These are phyloP conservation scores for Dolichomitus sp. DNA, from an alignment of 2,888 invertebrate species.

Conservation along the genomic window DNA sequence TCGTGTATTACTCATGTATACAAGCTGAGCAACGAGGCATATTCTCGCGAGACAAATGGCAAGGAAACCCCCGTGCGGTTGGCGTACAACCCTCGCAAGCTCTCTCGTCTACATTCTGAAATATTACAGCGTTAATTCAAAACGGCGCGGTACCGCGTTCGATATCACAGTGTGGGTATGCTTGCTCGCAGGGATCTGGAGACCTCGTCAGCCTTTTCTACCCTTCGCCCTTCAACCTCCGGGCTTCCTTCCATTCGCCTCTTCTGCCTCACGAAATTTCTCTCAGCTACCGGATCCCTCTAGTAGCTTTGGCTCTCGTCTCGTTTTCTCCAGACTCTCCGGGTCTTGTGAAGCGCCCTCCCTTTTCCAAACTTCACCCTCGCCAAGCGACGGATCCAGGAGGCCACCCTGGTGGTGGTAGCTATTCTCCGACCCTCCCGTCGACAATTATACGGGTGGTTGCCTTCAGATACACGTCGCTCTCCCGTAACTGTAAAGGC, in stretches of 20 bases:
- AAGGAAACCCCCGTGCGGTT: conserved; percentile 75
- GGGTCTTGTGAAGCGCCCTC: conserved; percentile 33
- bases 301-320: conserved; percentile 63
- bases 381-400: conserved; percentile 22
- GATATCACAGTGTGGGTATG: conserved; percentile 69
- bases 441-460: conserved; percentile 85
- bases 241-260: conserved; percentile 48
- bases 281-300: conserved; percentile 21
- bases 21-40: conserved; percentile 57
- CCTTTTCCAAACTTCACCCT: conserved; percentile 23
- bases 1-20: conserved; percentile 78
- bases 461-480: conserved; percentile 84
- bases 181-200: conserved; percentile 29
- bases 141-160: conserved; percentile 79
- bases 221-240: conserved; percentile 77
- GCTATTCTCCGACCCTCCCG: conserved; percentile 66
- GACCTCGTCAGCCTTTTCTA: conserved; percentile 80
- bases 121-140: conserved; percentile 85
- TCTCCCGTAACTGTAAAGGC: conserved; percentile 83
- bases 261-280: conserved; percentile 50
- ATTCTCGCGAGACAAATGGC: conserved; percentile 80
- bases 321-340: conserved; percentile 53
- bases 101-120: conserved; percentile 79
- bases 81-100: conserved; percentile 9
- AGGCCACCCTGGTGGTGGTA: background rate